Evolutionary conservation across 64 coral and sea anemone genomes (phyloP).

Genomic region (Porites australiensis): DNA sequence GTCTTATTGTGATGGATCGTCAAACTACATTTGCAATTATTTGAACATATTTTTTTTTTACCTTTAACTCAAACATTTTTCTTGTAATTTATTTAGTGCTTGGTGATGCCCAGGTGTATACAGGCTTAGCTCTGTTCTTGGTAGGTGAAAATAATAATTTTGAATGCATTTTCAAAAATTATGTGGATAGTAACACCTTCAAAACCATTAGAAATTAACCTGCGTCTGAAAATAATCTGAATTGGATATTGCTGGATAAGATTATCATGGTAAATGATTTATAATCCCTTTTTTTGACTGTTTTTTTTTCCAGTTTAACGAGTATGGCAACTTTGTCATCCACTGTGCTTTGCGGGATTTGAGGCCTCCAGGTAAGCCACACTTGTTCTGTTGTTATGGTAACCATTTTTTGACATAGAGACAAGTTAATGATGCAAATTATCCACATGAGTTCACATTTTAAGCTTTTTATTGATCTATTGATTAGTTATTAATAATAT

Average conservation of each 20-base stretch:
- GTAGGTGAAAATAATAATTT: constrained; percentile 22
- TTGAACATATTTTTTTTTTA: background rate
- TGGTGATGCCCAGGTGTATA: constrained; percentile 69
- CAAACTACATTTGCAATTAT: no score
- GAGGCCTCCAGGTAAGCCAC: constrained; percentile 65
- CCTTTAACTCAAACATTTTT: background rate
- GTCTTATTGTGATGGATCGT: no score
- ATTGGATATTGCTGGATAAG: no score
- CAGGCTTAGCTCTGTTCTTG: constrained; percentile 67
- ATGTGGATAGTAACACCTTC: no score
- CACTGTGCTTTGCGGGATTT: constrained; percentile 76
- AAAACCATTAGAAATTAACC: background rate
- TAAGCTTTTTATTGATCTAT: no score
- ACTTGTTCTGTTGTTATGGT: background rate
- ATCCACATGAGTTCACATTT: no score
- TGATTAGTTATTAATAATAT: no score
- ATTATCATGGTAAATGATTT: no score
- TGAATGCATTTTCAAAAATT: no score
- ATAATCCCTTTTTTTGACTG: background rate
- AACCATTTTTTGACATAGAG: no score
- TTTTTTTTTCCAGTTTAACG: constrained; percentile 27
- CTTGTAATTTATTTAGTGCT: constrained; percentile 20
- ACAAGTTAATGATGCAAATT: no score
- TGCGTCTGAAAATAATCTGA: no score
- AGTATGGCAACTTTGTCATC: constrained; percentile 73